Evolutionary conservation across 2,797 vertebrate species (phyloP).

Genomic region (Esox masquinongy): DNA sequence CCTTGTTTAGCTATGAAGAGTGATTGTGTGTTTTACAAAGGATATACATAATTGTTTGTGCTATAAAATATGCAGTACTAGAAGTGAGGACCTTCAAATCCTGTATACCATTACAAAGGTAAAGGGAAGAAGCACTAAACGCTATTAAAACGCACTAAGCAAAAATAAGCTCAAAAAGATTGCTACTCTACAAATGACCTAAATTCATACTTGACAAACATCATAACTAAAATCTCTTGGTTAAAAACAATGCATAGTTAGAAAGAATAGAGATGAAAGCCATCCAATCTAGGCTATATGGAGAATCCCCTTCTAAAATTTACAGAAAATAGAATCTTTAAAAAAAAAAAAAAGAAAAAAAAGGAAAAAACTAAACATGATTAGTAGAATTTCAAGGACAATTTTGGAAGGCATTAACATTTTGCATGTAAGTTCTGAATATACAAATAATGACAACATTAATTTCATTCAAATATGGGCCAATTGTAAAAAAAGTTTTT

Average conservation of each 20-base stretch:
- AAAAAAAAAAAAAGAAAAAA: conserved; percentile 44
- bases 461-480: conserved; percentile 68
- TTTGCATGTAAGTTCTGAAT: conserved; percentile 66
- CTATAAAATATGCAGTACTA: conserved; percentile 72
- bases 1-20: conserved; percentile 77
- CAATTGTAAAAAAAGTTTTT: conserved; percentile 40
- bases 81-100: conserved; percentile 62
- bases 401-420: conserved; percentile 73
- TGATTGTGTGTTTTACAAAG: conserved; percentile 62
- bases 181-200: conserved; percentile 69
- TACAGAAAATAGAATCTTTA: conserved; percentile 52
- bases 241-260: conserved; percentile 83
- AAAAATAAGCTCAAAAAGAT: conserved; percentile 60
- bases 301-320: conserved; percentile 64
- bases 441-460: conserved; percentile 66
- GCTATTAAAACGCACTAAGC: conserved; percentile 67
- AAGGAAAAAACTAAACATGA: conserved; percentile 46
- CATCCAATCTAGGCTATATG: conserved; percentile 53
- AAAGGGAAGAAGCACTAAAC: conserved; percentile 65
- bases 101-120: conserved; percentile 69
- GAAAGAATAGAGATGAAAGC: conserved; percentile 65
- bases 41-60: conserved; percentile 61
- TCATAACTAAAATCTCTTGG: conserved; percentile 74
- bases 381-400: conserved; percentile 59
- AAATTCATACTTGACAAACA: conserved; percentile 61